Evolutionary conservation across 2,888 invertebrate species (phyloP).

Genomic region (Protonemura montana): DNA sequence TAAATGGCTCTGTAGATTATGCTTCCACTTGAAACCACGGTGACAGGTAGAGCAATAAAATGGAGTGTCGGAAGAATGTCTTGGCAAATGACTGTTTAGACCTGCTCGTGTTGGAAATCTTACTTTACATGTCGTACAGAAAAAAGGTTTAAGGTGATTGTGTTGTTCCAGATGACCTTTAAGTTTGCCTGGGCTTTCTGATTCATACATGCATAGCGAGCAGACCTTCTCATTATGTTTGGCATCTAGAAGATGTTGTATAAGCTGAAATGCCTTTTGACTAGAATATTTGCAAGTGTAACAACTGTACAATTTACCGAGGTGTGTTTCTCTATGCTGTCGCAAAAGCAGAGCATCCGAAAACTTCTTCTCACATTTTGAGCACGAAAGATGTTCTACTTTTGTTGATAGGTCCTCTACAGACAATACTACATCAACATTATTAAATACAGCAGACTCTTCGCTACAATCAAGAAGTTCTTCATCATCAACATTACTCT

Average conservation of each 20-base stretch:
- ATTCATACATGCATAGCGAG: slow-evolving; percentile 57
- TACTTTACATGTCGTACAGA: slow-evolving; percentile 62
- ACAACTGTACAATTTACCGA: slow-evolving; percentile 59
- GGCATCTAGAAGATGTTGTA: slow-evolving; percentile 50
- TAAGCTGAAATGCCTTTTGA: slow-evolving; percentile 58
- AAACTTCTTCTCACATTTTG: slow-evolving; percentile 45
- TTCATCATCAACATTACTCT: slow-evolving; percentile 5
- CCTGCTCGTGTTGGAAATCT: slow-evolving; percentile 63
- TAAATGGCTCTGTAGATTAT: slow-evolving; percentile 65
- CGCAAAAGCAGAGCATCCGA: slow-evolving; percentile 42
- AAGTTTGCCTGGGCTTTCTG: slow-evolving; percentile 54
- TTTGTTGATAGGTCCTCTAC: not conserved
- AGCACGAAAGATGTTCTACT: slow-evolving; percentile 15
- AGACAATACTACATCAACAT: not conserved
- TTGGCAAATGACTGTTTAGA: slow-evolving; percentile 63
- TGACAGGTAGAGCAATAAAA: slow-evolving; percentile 63
- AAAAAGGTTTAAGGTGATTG: slow-evolving; percentile 61
- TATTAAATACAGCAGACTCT: not conserved
- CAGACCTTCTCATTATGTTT: slow-evolving; percentile 54
- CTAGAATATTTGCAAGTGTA: slow-evolving; percentile 59
- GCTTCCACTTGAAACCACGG: slow-evolving; percentile 67
- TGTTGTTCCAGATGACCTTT: slow-evolving; percentile 59
- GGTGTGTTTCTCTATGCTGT: slow-evolving; percentile 52
- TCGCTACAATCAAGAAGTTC: slow-evolving; percentile 1
- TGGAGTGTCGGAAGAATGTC: slow-evolving; percentile 64